Evolutionary conservation across 2,888 invertebrate species (phyloP), one percentile per base, ranked within the genome.

Genomic region (Villa cingulata): DNA sequence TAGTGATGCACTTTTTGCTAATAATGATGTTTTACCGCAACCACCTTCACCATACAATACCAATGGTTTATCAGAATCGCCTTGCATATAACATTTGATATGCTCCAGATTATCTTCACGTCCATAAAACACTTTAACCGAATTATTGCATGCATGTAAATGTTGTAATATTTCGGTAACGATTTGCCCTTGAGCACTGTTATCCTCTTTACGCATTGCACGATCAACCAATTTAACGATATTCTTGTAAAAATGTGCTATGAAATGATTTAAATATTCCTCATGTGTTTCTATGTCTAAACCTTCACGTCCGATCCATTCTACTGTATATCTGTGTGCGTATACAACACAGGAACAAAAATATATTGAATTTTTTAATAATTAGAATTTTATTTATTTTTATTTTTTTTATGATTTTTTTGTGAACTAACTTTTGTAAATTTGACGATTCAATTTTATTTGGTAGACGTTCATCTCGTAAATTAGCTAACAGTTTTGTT

Each of bases 261-360:
- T 89, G 66, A 96, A 96, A 59, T 92, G 86, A 62, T 88, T 87
- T 15, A 96, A 72, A 62, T 96, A 97, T 62, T 95, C 94, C 48
- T 85, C 80, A 60, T 96, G 95, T 0, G 92, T 90, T 62, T 94
- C 92, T 3, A 80, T 77, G 59, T 94, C 92, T 29, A 97, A 72
- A 29, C 96, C 96, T 63, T 94, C 92, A 43, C 95, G 77, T 0
- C 95, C 95, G 40, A 91, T 89, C 97, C 97, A 97, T 63, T 96
- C 95, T 0, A 97, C 90, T 0, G 88, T 90, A 60, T 91, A 91
- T 58, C 90, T 89, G n/a, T n/a, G n/a, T n/a, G n/a, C n/a, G n/a
- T n/a, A n/a, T n/a, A 29, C 3, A 23, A 39, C 10, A 20, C 16
- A 18, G n/a, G 27, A 18, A n/a, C n/a, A n/a, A n/a, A 19, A 40